phyloP scores from a whole-genome alignment of 2,888 invertebrate genomes.

The Creontiades dilutus region DNA sequence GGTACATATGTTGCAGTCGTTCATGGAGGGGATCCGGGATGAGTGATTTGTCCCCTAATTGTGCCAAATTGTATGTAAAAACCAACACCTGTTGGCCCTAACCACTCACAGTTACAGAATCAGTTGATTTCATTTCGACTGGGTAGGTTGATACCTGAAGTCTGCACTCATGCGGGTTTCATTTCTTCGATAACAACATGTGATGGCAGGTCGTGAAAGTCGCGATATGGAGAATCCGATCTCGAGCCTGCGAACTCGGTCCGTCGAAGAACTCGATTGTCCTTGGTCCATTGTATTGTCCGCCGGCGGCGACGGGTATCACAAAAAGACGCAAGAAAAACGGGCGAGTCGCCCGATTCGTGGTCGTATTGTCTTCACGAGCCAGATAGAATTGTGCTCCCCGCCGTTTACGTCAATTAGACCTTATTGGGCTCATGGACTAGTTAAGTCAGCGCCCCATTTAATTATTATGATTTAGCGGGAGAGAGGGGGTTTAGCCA shows the following conservation, averaged over 20 bases:
- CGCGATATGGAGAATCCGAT: slow-evolving; percentile 1
- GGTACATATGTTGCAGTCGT: no score
- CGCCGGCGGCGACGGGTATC: neutral
- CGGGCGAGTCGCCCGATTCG: neutral
- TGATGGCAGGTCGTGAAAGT: neutral
- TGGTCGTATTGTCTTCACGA: neutral
- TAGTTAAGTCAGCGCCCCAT: neutral
- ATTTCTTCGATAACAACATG: neutral
- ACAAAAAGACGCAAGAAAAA: neutral
- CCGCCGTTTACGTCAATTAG: neutral
- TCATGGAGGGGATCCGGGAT: no score
- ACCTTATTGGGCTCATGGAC: slow-evolving; percentile 27
- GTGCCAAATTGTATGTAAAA: no score
- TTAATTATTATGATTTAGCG: slow-evolving; percentile 10
- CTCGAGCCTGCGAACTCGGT: neutral
- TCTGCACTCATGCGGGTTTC: neutral
- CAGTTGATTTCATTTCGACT: no score
- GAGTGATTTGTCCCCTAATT: no score
- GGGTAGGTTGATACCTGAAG: no score
- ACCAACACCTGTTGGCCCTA: no score
- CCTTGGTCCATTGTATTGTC: neutral
- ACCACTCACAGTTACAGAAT: no score
- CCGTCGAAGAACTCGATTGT: neutral
- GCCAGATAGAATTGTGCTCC: neutral
- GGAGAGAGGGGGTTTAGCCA: neutral